Evolutionary conservation across 2,888 invertebrate genomes (phyloP).

Genomic region (Drosophila acutilabella): DNA sequence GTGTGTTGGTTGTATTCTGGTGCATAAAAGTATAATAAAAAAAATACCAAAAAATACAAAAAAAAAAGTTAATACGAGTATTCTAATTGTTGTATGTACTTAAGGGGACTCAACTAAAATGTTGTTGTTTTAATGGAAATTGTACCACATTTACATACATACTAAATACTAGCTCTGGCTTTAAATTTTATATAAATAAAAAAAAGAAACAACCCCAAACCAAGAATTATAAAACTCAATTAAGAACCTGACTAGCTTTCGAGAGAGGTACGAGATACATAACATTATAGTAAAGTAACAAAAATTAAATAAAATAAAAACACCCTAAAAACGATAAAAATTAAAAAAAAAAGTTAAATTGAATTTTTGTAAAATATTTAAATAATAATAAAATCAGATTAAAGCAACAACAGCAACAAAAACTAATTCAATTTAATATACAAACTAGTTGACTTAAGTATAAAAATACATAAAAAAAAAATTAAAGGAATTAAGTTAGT

Average conservation of each 20-base stretch:
- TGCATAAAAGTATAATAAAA: slow-evolving; percentile 19
- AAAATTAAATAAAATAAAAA: not conserved
- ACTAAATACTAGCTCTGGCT: slow-evolving; percentile 55
- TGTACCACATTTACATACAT: slow-evolving; percentile 45
- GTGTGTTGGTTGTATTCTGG: slow-evolving; percentile 21
- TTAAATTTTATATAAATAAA: slow-evolving; percentile 42
- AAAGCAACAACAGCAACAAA: slow-evolving; percentile 8
- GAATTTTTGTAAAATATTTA: slow-evolving; percentile 73
- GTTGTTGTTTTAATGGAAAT: slow-evolving; percentile 47
- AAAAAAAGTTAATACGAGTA: slow-evolving; percentile 38
- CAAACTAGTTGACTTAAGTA: slow-evolving; percentile 43
- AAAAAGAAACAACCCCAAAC: slow-evolving; percentile 4
- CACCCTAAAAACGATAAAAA: slow-evolving; percentile 10
- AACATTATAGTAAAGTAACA: slow-evolving; percentile 27
- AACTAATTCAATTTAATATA: slow-evolving; percentile 61
- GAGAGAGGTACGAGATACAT: slow-evolving; percentile 57
- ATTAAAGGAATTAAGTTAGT: slow-evolving; percentile 17
- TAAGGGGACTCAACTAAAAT: slow-evolving; percentile 34
- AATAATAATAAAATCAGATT: slow-evolving; percentile 18
- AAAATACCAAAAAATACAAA: slow-evolving; percentile 5
- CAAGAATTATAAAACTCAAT: slow-evolving; percentile 62
- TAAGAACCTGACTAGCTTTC: slow-evolving; percentile 77
- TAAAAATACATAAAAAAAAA: slow-evolving; percentile 22
- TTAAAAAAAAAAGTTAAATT: slow-evolving; percentile 65
- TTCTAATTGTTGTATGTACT: slow-evolving; percentile 50